These are phyloP conservation scores for Formica selysi DNA, from an alignment of 1,140 invertebrate genomes.

Conservation along the genomic window DNA sequence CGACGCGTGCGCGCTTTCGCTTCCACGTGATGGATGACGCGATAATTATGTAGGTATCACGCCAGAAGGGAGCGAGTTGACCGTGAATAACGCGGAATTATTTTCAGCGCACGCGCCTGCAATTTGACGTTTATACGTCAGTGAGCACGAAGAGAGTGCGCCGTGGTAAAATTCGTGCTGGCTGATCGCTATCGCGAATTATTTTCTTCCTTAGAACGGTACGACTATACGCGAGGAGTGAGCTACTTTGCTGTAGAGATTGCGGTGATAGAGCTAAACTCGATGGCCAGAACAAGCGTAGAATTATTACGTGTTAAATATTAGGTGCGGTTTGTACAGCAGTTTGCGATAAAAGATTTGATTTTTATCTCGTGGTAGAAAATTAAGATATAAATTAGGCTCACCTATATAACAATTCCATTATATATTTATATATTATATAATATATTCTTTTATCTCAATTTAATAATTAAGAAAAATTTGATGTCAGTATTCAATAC, in stretches of 20 bases:
- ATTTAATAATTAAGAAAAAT: background rate
- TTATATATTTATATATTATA: too few relatives aligned
- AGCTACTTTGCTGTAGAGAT: background rate
- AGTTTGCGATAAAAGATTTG: too few relatives aligned
- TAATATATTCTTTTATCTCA: too few relatives aligned
- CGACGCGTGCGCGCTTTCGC: background rate
- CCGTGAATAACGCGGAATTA: constrained; percentile 35
- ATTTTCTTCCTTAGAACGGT: constrained; percentile 17
- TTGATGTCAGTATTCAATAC: too few relatives aligned
- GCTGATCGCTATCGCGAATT: constrained; percentile 14
- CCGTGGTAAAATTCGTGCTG: constrained; percentile 9
- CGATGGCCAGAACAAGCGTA: background rate
- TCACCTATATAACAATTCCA: too few relatives aligned
- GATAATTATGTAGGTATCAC: background rate
- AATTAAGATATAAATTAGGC: background rate
- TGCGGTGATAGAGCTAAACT: constrained; percentile 3
- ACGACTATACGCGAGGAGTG: background rate
- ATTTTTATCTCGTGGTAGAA: background rate
- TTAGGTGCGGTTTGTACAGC: background rate
- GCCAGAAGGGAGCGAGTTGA: background rate
- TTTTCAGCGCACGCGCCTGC: constrained; percentile 20
- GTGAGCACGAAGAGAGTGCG: constrained; percentile 10
- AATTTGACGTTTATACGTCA: background rate
- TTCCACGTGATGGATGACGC: too few relatives aligned
- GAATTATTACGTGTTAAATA: background rate